phyloP scores from a whole-genome alignment of 2,113 vertebrate species.

The Phalacrocorax pelagicus region DNA sequence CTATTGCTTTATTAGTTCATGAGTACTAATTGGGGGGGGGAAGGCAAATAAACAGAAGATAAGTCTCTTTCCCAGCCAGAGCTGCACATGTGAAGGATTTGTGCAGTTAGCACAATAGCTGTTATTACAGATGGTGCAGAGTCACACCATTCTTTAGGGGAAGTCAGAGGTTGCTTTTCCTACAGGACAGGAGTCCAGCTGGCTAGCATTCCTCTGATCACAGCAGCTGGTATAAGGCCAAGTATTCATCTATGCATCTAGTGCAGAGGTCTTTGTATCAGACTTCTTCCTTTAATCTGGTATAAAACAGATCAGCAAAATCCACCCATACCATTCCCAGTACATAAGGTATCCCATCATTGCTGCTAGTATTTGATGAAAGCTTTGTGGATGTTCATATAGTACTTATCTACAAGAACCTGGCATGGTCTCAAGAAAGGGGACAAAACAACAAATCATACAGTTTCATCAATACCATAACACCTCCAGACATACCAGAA shows the following conservation, averaged over 20 bases:
- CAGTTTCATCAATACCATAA: background rate
- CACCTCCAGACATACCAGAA: background rate
- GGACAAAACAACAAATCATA: background rate
- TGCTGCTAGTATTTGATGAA: background rate
- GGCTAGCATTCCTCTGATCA: background rate
- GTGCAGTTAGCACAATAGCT: background rate
- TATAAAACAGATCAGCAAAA: background rate
- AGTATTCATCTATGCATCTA: background rate
- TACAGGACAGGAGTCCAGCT: background rate
- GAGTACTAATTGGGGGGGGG: background rate
- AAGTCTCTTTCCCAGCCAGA: background rate
- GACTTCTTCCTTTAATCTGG: background rate
- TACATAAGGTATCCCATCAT: background rate
- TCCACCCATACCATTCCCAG: background rate
- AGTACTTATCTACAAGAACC: background rate
- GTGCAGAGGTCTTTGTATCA: background rate
- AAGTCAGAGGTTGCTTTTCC: background rate
- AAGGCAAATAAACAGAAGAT: background rate
- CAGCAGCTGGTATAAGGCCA: background rate
- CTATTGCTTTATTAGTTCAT: background rate
- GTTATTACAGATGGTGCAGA: background rate
- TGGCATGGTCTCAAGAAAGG: background rate
- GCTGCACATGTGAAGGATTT: background rate
- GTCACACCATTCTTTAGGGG: background rate
- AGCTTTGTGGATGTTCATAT: background rate